Conservation (phyloP, 2,113 vertebrate species). For the Petaurus breviceps region DNA sequence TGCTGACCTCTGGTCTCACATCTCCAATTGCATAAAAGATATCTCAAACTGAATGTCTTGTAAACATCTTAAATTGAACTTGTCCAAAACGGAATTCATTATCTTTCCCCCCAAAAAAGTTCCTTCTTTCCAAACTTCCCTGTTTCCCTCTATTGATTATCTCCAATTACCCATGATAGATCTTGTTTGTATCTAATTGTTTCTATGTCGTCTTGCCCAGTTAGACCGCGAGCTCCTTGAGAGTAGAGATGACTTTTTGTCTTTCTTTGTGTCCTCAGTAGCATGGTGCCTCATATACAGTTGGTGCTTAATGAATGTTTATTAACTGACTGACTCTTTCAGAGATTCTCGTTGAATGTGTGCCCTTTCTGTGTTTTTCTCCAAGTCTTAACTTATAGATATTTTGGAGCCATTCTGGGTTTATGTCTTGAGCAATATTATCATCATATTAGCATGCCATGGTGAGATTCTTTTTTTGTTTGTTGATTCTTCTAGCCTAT, state of each 20-base stretch:
- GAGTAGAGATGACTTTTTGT: neutral
- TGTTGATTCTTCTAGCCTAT: no score
- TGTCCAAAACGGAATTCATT: neutral
- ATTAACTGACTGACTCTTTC: no score
- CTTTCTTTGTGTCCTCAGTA: neutral
- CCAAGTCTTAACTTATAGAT: neutral
- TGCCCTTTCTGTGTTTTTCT: no score
- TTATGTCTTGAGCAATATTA: no score
- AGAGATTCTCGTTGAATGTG: no score
- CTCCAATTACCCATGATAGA: no score
- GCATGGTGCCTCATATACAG: no score
- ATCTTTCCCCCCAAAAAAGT: neutral
- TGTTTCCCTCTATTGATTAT: no score
- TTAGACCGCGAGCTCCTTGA: neutral
- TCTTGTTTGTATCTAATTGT: neutral
- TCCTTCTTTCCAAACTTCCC: no score
- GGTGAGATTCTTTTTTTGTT: no score
- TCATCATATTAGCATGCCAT: no score
- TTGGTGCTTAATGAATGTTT: no score
- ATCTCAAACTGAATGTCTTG: neutral
- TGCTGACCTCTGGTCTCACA: neutral
- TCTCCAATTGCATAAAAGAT: neutral
- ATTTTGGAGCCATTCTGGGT: neutral
- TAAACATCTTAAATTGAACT: neutral
- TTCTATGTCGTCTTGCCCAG: neutral